Evolutionary conservation across 2,113 vertebrate genomes (phyloP).

Genomic region (Tichodroma muraria): DNA sequence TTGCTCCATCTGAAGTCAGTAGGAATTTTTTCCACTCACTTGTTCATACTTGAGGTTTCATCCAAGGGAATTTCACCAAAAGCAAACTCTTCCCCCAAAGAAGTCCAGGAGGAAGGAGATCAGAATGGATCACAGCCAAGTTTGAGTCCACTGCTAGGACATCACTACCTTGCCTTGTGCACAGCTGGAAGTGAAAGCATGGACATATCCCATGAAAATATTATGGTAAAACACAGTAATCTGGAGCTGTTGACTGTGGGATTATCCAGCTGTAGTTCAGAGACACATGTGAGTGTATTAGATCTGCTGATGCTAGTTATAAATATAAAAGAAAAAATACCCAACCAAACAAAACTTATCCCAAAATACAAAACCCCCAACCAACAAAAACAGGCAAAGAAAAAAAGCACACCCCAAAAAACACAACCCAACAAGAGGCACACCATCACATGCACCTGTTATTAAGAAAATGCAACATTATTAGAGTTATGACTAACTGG

Average conservation of each 20-base stretch:
- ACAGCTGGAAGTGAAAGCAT: not conserved
- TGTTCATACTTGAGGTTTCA: not conserved
- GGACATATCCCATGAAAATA: not conserved
- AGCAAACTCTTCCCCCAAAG: not conserved
- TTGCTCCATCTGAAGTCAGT: not conserved
- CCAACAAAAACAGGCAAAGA: not conserved
- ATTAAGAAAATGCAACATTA: not conserved
- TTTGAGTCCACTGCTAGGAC: not conserved
- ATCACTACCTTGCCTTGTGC: not conserved
- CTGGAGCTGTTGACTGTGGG: not conserved
- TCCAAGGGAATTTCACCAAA: not conserved
- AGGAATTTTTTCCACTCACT: not conserved
- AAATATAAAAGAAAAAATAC: not conserved
- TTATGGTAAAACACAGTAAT: not conserved
- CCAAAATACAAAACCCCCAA: not conserved
- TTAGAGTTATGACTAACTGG: not conserved
- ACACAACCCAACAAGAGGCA: not conserved
- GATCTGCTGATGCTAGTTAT: not conserved
- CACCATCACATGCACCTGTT: not conserved
- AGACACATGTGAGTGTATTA: not conserved
- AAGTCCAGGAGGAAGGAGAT: not conserved
- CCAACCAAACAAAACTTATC: not conserved
- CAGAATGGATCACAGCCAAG: not conserved
- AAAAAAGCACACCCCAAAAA: not conserved
- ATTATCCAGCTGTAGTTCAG: not conserved